Percentiles rank a stretch among this genome's conserved stretches.
phyloP scores from a whole-genome alignment of 2,113 vertebrate genomes.

The Onychostoma macrolepis region DNA sequence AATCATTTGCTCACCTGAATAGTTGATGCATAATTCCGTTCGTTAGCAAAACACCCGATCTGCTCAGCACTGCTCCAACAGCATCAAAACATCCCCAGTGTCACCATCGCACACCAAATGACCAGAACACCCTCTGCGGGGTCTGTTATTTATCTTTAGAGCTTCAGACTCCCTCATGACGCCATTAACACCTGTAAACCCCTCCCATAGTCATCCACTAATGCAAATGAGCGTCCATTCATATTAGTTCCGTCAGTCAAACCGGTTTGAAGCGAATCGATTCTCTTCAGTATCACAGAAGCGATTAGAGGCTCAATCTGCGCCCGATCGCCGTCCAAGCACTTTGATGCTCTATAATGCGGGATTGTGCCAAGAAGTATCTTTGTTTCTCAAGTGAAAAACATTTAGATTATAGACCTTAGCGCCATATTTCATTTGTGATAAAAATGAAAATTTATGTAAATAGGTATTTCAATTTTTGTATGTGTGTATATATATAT shows the following conservation, averaged over 20 bases:
- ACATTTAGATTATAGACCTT: neutral
- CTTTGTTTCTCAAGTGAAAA: neutral
- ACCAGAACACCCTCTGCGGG: neutral
- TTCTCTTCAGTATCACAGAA: slow-evolving; percentile 21
- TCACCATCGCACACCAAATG: neutral
- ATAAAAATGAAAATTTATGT: too few relatives aligned
- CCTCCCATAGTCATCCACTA: slow-evolving; percentile 35
- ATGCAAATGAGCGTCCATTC: slow-evolving; percentile 21
- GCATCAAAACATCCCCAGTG: slow-evolving; percentile 1
- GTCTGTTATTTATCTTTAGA: slow-evolving; percentile 19
- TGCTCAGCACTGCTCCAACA: neutral
- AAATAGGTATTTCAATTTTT: too few relatives aligned
- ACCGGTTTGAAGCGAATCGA: slow-evolving; percentile 9
- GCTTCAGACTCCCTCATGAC: slow-evolving; percentile 41
- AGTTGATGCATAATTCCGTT: slow-evolving; percentile 13
- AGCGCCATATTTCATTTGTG: neutral
- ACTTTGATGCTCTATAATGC: neutral
- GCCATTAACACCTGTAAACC: slow-evolving; percentile 68
- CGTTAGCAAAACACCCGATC: neutral
- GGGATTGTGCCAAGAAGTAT: neutral
- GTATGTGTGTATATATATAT: too few relatives aligned
- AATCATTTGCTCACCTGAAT: slow-evolving; percentile 31
- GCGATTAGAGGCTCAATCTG: neutral
- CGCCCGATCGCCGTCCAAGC: neutral
- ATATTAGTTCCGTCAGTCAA: slow-evolving; percentile 16